A percentile compares a stretch with the other conserved stretches of the same genome.
Evolutionary conservation across 92 coral and sea anemone species (phyloP).

Genomic region (Chrysogorgia sp.): DNA sequence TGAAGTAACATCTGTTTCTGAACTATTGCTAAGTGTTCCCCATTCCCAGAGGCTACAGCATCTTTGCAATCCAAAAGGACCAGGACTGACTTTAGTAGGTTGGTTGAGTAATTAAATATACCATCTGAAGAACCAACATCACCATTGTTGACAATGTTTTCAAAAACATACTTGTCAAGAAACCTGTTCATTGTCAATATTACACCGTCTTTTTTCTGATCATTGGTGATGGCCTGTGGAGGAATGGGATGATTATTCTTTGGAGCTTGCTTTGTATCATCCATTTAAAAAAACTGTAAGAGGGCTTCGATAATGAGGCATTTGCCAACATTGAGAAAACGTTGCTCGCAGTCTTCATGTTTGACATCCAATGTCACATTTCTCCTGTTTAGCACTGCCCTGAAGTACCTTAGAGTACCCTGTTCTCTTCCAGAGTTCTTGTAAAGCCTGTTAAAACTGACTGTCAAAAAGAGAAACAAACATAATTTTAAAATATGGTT

Average conservation of each 20-base stretch:
- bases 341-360: constrained; percentile 62
- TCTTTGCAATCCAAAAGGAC: constrained; percentile 20
- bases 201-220: neutral
- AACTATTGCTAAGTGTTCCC: constrained; percentile 33
- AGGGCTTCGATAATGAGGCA: constrained; percentile 51
- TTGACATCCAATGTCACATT: constrained; percentile 57
- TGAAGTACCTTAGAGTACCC: constrained; percentile 58
- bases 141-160: neutral
- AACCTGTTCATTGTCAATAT: constrained; percentile 1
- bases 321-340: constrained; percentile 57
- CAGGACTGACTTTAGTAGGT: neutral
- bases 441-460: constrained; percentile 37
- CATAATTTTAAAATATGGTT: neutral
- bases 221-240: neutral
- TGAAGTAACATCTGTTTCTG: constrained; percentile 27
- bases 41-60: constrained; percentile 18
- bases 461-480: constrained; percentile 38
- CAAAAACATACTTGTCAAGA: neutral
- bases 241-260: constrained; percentile 32
- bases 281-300: constrained; percentile 56
- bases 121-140: constrained; percentile 3
- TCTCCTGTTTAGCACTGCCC: constrained; percentile 55
- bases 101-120: constrained; percentile 1
- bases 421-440: constrained; percentile 51
- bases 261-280: constrained; percentile 27